Conservation (phyloP, 2,113 vertebrate genomes). For the Pterophyllum scalare region DNA sequence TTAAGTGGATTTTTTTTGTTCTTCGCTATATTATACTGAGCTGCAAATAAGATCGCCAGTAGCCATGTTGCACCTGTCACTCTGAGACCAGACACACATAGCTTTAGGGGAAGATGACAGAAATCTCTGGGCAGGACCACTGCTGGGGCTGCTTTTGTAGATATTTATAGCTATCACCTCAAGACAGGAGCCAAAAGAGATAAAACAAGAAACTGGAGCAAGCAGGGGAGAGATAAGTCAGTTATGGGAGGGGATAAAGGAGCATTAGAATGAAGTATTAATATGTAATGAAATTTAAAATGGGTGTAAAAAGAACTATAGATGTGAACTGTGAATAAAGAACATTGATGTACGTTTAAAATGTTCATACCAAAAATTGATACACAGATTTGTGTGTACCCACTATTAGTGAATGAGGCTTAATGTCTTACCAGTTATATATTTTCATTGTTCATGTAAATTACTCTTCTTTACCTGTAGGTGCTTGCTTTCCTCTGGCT, state of each 20-base stretch:
- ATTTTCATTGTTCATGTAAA: neutral
- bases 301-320: too few relatives aligned
- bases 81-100: slow-evolving; percentile 33
- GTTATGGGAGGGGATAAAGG: neutral
- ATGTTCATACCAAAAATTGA: neutral
- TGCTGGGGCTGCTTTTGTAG: neutral
- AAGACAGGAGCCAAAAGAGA: slow-evolving; percentile 10
- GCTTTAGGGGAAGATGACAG: slow-evolving; percentile 39
- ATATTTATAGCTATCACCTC: slow-evolving; percentile 65
- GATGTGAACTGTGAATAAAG: too few relatives aligned
- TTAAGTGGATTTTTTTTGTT: neutral
- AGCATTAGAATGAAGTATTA: neutral
- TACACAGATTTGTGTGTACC: neutral
- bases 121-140: slow-evolving; percentile 54
- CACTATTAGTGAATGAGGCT: neutral
- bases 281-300: too few relatives aligned
- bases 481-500: neutral
- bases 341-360: too few relatives aligned
- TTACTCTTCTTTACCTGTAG: neutral
- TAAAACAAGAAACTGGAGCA: neutral
- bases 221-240: neutral
- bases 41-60: slow-evolving; percentile 24
- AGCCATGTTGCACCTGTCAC: slow-evolving; percentile 52
- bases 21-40: neutral
- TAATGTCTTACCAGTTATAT: neutral